Evolutionary conservation across 2,888 invertebrate species (phyloP), one percentile per base, ranked within the genome.

Genomic region (Harpagoxenus sublaevis): DNA sequence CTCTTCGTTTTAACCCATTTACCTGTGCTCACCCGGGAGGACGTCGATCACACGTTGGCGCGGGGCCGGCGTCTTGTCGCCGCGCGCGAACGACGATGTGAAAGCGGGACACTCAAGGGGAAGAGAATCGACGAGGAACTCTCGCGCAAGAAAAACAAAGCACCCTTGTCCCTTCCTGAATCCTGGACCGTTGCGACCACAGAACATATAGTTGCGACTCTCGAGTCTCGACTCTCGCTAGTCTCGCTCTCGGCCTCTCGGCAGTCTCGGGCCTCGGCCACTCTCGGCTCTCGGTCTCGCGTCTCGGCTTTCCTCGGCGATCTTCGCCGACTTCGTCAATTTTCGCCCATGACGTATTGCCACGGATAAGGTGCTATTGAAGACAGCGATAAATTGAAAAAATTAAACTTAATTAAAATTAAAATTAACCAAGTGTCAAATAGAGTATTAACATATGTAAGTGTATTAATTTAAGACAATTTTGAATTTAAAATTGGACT

Each of bases 161-260:
- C 51, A 39, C 35, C 28, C 23, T 23, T 23, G 23, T 23, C 23
- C 23, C 35, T 60, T 48, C 35, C 35, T 35, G 35, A 23, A 23
- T 23, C 23, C 55, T 31, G 48, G 45, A 70, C 57, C 79, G 79
- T 70, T 79, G 57, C n/a, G n/a, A n/a, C n/a, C n/a, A n/a, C n/a
- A n/a, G n/a, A n/a, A n/a, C n/a, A n/a, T n/a, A n/a, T n/a, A n/a
- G 18, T 23, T 79, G 57, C 23, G 18, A 79, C 23, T 42, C 35
- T 68, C 48, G 60, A 23, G 0, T 23, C 23, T 23, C 23, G 23
- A 0, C 23, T 23, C 23, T 23, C 23, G 18, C n/a, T n/a, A n/a
- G 4, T 23, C 23, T 23, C 23, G 23, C 23, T 23, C 23, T 23
- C 31, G 3, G 12, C 15, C 23, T 23, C 23, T 23, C 23, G 18